A percentile compares a stretch with the other conserved stretches of the same genome.
phyloP scores from a whole-genome alignment of 2,888 invertebrate species.

The Aproaerema taeniolella region DNA sequence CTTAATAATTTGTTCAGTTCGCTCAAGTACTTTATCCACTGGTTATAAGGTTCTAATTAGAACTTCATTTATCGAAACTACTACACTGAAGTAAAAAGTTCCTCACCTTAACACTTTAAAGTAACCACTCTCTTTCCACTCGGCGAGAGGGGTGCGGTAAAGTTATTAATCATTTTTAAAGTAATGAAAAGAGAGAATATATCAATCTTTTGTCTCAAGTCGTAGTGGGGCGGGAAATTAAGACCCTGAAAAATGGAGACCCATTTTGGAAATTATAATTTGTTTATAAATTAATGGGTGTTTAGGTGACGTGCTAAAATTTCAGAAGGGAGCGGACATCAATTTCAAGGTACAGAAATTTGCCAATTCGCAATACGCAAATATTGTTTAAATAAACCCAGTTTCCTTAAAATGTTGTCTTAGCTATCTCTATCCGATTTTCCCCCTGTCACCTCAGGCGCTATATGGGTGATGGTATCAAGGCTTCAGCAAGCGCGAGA shows the following conservation, averaged over 20 bases:
- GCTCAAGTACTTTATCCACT: too few relatives aligned
- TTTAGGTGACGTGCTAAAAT: slow-evolving; percentile 10
- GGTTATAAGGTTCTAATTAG: too few relatives aligned
- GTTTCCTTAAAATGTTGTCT: background rate
- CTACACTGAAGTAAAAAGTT: background rate
- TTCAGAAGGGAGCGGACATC: background rate
- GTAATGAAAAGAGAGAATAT: slow-evolving; percentile 64
- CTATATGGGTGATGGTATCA: too few relatives aligned
- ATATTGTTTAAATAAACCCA: background rate
- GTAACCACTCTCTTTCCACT: background rate
- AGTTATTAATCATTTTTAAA: slow-evolving; percentile 58
- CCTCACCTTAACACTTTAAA: background rate
- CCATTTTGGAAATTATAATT: slow-evolving; percentile 67
- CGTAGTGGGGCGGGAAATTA: slow-evolving; percentile 50
- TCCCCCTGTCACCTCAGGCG: slow-evolving; percentile 25
- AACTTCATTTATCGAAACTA: too few relatives aligned
- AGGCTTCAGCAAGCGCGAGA: slow-evolving; percentile 18
- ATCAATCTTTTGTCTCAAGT: slow-evolving; percentile 68
- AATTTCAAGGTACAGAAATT: background rate
- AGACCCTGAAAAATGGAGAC: slow-evolving; percentile 57
- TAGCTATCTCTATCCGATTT: slow-evolving; percentile 11
- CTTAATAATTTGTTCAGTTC: too few relatives aligned
- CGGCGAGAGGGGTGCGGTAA: slow-evolving; percentile 38
- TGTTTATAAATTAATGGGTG: slow-evolving; percentile 43
- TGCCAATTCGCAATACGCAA: background rate